Evolutionary conservation across 2,888 invertebrate genomes (phyloP), one percentile per base, ranked within the genome.

Genomic region (Encarsia formosa): DNA sequence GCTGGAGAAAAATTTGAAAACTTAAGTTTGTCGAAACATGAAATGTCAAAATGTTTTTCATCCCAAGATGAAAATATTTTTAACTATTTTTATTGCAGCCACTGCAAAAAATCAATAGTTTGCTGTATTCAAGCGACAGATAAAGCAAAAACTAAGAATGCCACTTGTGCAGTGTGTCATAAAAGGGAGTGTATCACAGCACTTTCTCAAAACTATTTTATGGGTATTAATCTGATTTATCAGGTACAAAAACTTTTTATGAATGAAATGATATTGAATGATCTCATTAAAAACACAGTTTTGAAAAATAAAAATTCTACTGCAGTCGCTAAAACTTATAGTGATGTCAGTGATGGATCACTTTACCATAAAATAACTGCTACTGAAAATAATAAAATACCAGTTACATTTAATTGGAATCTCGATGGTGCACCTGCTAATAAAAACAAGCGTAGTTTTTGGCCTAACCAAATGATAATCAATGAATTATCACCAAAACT

Each of bases 401-500:
- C 38, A 16, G 13, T 37, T 19, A 45, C 39, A 16, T 38, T 38
- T 11, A 51, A 51, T 39, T 51, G 16, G 19, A 31, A 15, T 39
- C 31, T 32, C 24, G 45, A 50, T 46, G 45, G 50, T 13, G 45
- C 45, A 3, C 51, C 40, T 18, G 46, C 34, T 11, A 51, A 46
- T 26, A 51, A 39, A 20, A 40, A 40, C 3, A 51, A 50, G 24
- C 15, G 32, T 18, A 40, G 26, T 1, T 51, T 51, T 32, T 46
- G 40, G 46, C 26, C 40, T 11, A 3, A 40, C 3, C 46, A 46
- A 39, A 19, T 47, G 24, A 24, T 20, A 4, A 2, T 43, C 3
- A 43, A 43, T 4, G 16, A 43, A 6, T 13, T 43, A 3, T 29
- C 16, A 6, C 43, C 43, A 29, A 43, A 43, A 29, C 5, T 29